Base-by-base conservation (phyloP, 2,113 vertebrate genomes). In the Perca schrenkii region DNA sequence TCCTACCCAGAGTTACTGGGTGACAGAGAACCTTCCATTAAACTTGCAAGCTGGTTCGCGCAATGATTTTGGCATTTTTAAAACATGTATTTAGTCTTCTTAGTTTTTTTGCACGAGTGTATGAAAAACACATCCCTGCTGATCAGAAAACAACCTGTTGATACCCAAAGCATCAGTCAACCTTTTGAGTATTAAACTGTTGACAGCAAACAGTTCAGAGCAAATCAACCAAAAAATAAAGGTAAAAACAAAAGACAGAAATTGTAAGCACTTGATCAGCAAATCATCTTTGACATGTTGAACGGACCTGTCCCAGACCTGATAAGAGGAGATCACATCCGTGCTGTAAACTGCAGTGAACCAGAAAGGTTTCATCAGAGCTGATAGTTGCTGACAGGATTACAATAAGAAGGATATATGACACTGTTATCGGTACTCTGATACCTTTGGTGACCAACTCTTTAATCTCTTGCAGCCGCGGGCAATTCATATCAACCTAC, bases 291-390 rank as follows among this genome's bases (percentile, higher is more conserved):
- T 81, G 61, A 77, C 57, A 49, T 68, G 79, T 69, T 76, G 31
- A 76, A 50, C 13, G 31, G 52, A 70, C 58, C 31, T 72, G 62
- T 66, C 34, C 61, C 46, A 36, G 22, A 43, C 64, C 25, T 8
- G 8, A 31, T 46, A 54, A 19, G 49, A 6, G 14, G 76, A 70
- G 49, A 36, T 73, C 77, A 86, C 65, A 15, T 86, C 13, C 52
- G 79, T 73, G 63, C 56, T 57, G 69, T 64, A 13, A 78, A 62
- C 19, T 66, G 75, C 1, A 49, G 17, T 47, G 28, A 64, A 52
- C 31, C 43, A 43, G 31, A 62, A 36, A 25, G 58, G 70, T 91
- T 87, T 82, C 60, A 36, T 73, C 87, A 89, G 31, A 79, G 36
- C 31, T 72, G 74, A 89, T 56, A 80, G 68, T 79, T 5, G 61